Conservation (phyloP, 2,797 vertebrate genomes). For the Lagorchestes hirsutus region DNA sequence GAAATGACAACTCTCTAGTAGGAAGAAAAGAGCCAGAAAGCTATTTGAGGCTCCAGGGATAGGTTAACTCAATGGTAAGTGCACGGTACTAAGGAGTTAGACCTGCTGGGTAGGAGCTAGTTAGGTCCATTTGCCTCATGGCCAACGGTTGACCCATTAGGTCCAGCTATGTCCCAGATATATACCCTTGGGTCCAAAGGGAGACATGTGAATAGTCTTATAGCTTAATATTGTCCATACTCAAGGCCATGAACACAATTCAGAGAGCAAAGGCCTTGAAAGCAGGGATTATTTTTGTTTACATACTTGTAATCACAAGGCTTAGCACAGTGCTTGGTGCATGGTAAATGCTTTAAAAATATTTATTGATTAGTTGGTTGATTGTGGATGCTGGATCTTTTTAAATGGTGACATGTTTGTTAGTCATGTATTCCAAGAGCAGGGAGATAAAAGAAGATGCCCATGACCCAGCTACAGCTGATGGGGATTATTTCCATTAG, state of each 20-base stretch:
- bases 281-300: neutral
- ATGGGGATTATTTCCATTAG: neutral
- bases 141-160: neutral
- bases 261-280: neutral
- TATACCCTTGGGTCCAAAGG: neutral
- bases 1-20: constrained; percentile 56
- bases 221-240: neutral
- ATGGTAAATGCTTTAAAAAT: neutral
- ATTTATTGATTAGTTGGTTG: neutral
- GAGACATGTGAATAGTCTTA: neutral
- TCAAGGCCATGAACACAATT: neutral
- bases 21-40: constrained; percentile 34
- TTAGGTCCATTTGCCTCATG: neutral
- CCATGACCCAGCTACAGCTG: neutral
- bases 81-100: neutral
- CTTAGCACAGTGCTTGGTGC: neutral
- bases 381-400: neutral
- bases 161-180: neutral
- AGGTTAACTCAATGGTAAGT: neutral
- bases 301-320: neutral
- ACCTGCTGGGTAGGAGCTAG: neutral
- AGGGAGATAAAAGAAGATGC: neutral
- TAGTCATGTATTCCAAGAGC: neutral
- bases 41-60: neutral
- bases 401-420: neutral